Base-by-base conservation (phyloP, 2,888 invertebrate genomes). In the Torymus tubicola region DNA sequence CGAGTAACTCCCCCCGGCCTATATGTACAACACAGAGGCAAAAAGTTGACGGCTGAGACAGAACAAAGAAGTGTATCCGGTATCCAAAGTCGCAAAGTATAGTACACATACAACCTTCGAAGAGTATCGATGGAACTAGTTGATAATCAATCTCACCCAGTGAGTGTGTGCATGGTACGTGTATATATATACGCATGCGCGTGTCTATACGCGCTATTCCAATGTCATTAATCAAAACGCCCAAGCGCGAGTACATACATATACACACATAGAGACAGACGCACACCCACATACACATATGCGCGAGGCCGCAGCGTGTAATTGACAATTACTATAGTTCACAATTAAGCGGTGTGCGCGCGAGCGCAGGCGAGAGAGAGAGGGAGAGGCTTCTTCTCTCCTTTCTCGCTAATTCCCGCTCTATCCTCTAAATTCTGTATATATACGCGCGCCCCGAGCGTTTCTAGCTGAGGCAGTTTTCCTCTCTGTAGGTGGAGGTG, bases 271-370 rank as follows among this genome's bases (percentile, higher is more conserved):
- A 14, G 10, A 53, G 8, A 18, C 1, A 31, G n/a, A 50, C 11
- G 16, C 13, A 53, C 10, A 31, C 31, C 10, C 69, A 31, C 53
- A 55, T 14, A 53, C 55, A 16, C 42, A 50, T 18, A 31, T n/a
- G 10, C 10, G 42, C 78, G 31, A 55, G 58, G 68, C 73, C 50
- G 21, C 72, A 60, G 31, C 42, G 70, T 60, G 75, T 80, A 80
- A 76, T 80, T 76, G 76, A 63, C 76, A 76, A 80, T 80, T 80
- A 80, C 76, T 60, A 63, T 69, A 73, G 69, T 57, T 68, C 71
- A 24, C 53, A 57, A 76, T 71, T 71, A 80, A 67, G 50, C 58
- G 71, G 18, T 4, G 58, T 52, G 55, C 74, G 74, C 67, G 24
- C n/a, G 2, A n/a, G n/a, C n/a, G n/a, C n/a, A n/a, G n/a, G n/a